These are phyloP conservation scores for Diplogasteroides magnus DNA, from an alignment of 1,140 invertebrate species.

Conservation along the genomic window DNA sequence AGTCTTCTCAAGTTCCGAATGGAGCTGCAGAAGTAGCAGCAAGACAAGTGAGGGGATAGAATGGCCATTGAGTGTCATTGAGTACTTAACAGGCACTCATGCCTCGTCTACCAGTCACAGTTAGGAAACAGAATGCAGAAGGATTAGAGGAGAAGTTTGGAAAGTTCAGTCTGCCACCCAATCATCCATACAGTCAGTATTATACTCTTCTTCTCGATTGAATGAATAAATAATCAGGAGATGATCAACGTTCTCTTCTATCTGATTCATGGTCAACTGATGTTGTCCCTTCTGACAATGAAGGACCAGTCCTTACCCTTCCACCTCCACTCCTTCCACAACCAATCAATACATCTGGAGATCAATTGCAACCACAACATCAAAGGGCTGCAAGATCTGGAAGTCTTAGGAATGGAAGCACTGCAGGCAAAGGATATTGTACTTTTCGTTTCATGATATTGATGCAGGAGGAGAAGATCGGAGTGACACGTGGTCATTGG, in stretches of 20 bases:
- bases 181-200: slow-evolving; percentile 26
- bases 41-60: slow-evolving; percentile 12
- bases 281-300: slow-evolving; percentile 86
- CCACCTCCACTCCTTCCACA: background rate
- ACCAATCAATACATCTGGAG: background rate
- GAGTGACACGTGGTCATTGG: slow-evolving; percentile 88
- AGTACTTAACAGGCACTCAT: slow-evolving; percentile 28
- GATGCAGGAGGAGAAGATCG: slow-evolving; percentile 17
- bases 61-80: too few relatives aligned
- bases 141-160: slow-evolving; percentile 98
- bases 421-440: background rate
- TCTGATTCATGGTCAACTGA: slow-evolving; percentile 92
- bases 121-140: slow-evolving; percentile 64
- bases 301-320: slow-evolving; percentile 56
- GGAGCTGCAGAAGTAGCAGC: slow-evolving; percentile 17
- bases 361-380: background rate
- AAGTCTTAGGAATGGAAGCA: background rate
- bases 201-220: too few relatives aligned
- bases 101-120: slow-evolving; percentile 62
- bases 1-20: slow-evolving; percentile 5
- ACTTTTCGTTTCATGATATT: background rate
- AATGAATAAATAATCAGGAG: slow-evolving; percentile 37
- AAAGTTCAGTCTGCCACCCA: slow-evolving; percentile 78
- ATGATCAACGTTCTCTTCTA: slow-evolving; percentile 54
- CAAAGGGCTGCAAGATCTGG: background rate